Percentiles rank a stretch among this genome's conserved stretches.
phyloP scores from a whole-genome alignment of 2,888 invertebrate species.

The Heteromyza rotundicornis region DNA sequence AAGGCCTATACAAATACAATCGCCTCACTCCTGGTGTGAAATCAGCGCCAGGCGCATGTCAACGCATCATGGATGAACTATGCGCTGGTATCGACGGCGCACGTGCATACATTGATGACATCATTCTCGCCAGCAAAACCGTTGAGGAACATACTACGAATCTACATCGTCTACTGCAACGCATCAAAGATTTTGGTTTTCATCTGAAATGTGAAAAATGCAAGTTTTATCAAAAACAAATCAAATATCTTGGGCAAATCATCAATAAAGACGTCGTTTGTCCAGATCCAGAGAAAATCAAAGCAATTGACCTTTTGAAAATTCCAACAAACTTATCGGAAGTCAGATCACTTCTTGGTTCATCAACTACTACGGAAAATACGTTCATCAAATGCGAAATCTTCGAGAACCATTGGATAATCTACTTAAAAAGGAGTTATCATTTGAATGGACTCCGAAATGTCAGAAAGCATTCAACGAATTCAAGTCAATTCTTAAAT shows the following conservation, averaged over 20 bases:
- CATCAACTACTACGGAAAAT: conserved; percentile 29
- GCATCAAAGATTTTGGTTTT: conserved; percentile 22
- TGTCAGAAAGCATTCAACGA: conserved; percentile 24
- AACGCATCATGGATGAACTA: conserved; percentile 30
- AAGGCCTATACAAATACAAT: conserved; percentile 27
- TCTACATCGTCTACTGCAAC: conserved; percentile 12
- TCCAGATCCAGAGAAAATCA: conserved; percentile 21
- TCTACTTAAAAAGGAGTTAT: conserved; percentile 18
- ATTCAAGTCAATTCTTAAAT: conserved; percentile 28
- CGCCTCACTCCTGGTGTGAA: conserved; percentile 32
- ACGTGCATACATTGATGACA: conserved; percentile 29
- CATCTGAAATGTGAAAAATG: conserved; percentile 26
- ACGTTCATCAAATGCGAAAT: conserved; percentile 18
- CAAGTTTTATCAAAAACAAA: conserved; percentile 15
- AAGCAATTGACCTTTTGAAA: conserved; percentile 19
- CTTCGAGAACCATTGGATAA: conserved; percentile 23
- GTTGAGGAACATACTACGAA: conserved; percentile 24
- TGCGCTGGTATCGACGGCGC: conserved; percentile 21
- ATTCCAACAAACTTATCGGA: conserved; percentile 21
- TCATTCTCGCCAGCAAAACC: conserved; percentile 24
- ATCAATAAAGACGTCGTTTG: conserved; percentile 19
- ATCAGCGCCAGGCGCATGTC: conserved; percentile 31
- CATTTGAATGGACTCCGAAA: conserved; percentile 23
- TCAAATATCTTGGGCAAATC: conserved; percentile 27
- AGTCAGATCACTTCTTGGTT: conserved; percentile 25